Evolutionary conservation across 2,888 invertebrate genomes (phyloP), one percentile per base, ranked within the genome.

Genomic region (Drosophila pseudotalamancana): DNA sequence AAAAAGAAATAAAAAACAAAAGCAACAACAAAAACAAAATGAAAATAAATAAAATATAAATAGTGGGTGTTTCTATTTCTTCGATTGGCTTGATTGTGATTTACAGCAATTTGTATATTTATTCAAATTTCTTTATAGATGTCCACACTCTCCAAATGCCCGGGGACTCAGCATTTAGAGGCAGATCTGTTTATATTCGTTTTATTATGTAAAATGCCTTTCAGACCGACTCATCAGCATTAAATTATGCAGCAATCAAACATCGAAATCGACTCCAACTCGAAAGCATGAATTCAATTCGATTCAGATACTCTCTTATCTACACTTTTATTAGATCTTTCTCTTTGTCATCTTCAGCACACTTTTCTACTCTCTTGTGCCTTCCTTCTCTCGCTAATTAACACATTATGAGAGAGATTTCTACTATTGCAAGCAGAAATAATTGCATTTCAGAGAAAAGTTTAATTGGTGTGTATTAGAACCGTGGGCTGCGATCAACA

Each of bases 51-150:
- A 27, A 6, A 18, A 6, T 87, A 85, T 73, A 85, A 79, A 86
- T 85, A 87, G 83, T 84, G 83, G 88, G 88, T 82, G 88, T 84
- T 72, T 69, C 67, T 63, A 45, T 73, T 63, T 57, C 55, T 82
- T 87, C 79, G 86, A 85, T 84, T 79, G 80, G 77, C 77, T 84
- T 84, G 88, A 84, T 84, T 87, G 83, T 87, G 83, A 84, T 84
- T 84, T 84, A 84, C 83, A 85, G 69, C 86, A 70, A 72, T 69
- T 72, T 74, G 79, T 62, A 78, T 81, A 79, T 84, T 75, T 84
- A 77, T 87, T 80, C 71, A 83, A 86, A 77, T 82, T 82, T 79
- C 48, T 60, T 37, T 19, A 51, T 51, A 9, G 43, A 29, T 25
- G 23, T 16, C 11, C 31, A 23, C 23, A 18, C 51, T 35, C 39